Evolutionary conservation across 2,113 vertebrate species (phyloP), one percentile per base, ranked within the genome.

Genomic region (Strix uralensis): DNA sequence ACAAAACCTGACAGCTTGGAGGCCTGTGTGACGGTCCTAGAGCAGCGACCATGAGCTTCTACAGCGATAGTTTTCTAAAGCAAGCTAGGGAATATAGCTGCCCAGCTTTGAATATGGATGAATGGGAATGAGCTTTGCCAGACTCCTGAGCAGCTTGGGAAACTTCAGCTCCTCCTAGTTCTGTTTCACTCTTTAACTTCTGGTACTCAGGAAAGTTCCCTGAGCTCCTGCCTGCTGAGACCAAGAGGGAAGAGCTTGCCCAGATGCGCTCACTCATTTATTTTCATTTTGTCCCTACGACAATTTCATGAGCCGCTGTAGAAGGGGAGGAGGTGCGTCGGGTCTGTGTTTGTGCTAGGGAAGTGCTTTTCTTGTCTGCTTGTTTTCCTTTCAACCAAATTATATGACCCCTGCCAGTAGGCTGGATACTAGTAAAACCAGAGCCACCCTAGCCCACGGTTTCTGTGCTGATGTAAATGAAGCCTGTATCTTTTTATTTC

Each of bases 291-390:
- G 22, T 34, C 47, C 54, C 74, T 4, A 1, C 5, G 62, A 69
- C 44, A 34, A 17, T 61, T 55, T 13, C 2, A 7, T 0, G 9
- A 6, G 0, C 17, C 0, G 11, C 71, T 38, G 58, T 6, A 1
- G 74, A 1, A 57, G 38, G 47, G 73, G 52, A 78, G 81, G 54
- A 23, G 70, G 34, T 7, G 1, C 4, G 4, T 7, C 6, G 22
- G 22, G 38, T 4, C 58, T 34, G 61, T 10, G 40, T 23, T 25
- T 38, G 61, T 63, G 65, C 38, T 38, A 3, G 26, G 27, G 38
- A 77, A 70, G 63, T 25, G 80, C n/a, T 75, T 88, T 77, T 5
- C 57, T 57, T 22, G 2, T 30, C 62, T 75, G 61, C 61, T 63
- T 1, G 2, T 57, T 90, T 52, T 58, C 66, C 84, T 22, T 36